Percentiles rank a stretch among this genome's conserved stretches.
Evolutionary conservation across 2,113 vertebrate species (phyloP).

Genomic region (Amphiprion percula): DNA sequence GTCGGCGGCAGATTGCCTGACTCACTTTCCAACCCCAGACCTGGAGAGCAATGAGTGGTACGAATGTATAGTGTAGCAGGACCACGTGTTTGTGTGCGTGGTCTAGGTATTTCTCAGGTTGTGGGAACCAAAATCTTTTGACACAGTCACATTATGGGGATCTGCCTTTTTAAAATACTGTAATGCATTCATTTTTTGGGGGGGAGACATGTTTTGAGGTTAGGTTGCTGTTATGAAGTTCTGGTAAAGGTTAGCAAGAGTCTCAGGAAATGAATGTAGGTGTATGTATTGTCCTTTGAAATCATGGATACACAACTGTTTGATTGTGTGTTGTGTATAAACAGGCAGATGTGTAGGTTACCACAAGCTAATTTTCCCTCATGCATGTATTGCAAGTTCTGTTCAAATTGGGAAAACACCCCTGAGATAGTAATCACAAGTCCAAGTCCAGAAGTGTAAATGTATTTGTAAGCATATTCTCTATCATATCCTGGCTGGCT

Average conservation of each 20-base stretch:
- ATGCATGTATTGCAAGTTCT: background rate
- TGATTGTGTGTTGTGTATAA: background rate
- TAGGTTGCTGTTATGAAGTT: too few species aligned
- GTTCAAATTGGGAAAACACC: background rate
- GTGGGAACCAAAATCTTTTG: too few species aligned
- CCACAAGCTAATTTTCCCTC: constrained; percentile 26
- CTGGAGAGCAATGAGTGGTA: constrained; percentile 15
- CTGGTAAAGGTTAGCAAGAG: too few species aligned
- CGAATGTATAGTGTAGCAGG: constrained; percentile 5
- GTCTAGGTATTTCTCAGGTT: too few species aligned
- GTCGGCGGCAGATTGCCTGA: constrained; percentile 66
- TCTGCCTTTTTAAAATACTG: too few species aligned
- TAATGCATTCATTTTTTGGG: too few species aligned
- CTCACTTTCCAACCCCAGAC: constrained; percentile 76
- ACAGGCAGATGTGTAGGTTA: constrained; percentile 19
- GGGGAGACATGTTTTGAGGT: too few species aligned
- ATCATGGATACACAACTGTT: background rate
- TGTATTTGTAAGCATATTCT: background rate
- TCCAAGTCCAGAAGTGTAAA: background rate
- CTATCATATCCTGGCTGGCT: background rate
- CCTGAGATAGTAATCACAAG: background rate
- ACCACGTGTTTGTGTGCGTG: background rate
- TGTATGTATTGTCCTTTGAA: too few species aligned
- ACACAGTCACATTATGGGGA: too few species aligned
- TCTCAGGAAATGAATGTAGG: too few species aligned